These are phyloP conservation scores for Kryptolebias ocellatus DNA, from an alignment of 2,797 vertebrate species.

Conservation along the genomic window DNA sequence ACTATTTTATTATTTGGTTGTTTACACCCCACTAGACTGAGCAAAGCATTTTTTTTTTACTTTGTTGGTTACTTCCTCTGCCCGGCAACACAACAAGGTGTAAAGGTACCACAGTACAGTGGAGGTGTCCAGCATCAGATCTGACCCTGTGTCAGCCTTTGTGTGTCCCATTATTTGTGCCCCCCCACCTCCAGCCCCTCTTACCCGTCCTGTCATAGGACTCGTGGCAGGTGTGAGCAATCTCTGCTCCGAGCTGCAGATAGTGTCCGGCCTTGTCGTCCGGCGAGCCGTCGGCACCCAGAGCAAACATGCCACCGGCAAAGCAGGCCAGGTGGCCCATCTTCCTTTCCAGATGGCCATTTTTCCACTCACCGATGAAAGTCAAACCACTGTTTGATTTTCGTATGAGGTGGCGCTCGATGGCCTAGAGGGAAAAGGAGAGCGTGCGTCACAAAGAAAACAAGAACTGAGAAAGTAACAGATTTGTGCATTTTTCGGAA, in stretches of 20 bases:
- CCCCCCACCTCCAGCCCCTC: slow-evolving; percentile 78
- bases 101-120: no score
- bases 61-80: no score
- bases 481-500: not conserved
- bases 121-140: no score
- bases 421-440: slow-evolving; percentile 83
- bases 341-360: slow-evolving; percentile 96
- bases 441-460: not conserved
- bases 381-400: slow-evolving; percentile 95
- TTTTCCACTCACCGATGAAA: slow-evolving; percentile 99
- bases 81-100: no score
- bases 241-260: slow-evolving; percentile 97
- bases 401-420: slow-evolving; percentile 95
- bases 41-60: no score
- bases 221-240: slow-evolving; percentile 97
- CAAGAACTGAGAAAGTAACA: not conserved
- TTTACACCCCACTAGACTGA: no score
- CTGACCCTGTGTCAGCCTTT: no score
- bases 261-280: slow-evolving; percentile 97
- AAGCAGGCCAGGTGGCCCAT: slow-evolving; percentile 99
- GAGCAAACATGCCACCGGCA: slow-evolving; percentile 96
- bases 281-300: slow-evolving; percentile 94
- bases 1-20: no score
- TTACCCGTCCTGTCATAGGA: slow-evolving; percentile 96
- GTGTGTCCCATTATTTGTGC: not conserved